These are phyloP conservation scores for Pyrocoelia pectoralis DNA, from an alignment of 2,888 invertebrate species.

Conservation along the genomic window DNA sequence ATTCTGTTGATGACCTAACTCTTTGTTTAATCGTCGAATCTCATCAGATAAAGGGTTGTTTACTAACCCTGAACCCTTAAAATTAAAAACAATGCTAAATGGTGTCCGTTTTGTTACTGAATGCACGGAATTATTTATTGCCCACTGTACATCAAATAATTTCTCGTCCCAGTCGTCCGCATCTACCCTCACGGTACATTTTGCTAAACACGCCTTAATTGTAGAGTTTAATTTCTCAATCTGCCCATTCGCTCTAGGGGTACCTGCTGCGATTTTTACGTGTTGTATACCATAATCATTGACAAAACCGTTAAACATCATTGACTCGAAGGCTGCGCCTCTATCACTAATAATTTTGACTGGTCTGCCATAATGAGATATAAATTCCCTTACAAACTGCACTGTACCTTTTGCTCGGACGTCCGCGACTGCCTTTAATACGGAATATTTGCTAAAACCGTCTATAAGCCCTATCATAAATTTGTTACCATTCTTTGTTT, in stretches of 20 bases:
- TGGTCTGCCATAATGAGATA: slow-evolving; percentile 24
- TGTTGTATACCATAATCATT: slow-evolving; percentile 21
- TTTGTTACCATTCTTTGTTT: slow-evolving; percentile 46
- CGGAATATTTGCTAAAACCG: slow-evolving; percentile 41
- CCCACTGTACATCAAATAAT: slow-evolving; percentile 16
- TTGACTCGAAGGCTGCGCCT: slow-evolving; percentile 24
- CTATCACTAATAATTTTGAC: slow-evolving; percentile 27
- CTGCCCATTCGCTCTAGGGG: background rate
- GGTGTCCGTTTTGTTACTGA: slow-evolving; percentile 9
- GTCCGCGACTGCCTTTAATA: slow-evolving; percentile 16
- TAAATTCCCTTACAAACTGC: slow-evolving; percentile 21
- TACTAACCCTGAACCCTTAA: background rate
- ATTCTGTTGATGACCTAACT: too few relatives aligned
- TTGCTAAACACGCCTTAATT: background rate
- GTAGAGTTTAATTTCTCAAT: too few relatives aligned
- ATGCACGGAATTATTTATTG: slow-evolving; percentile 14
- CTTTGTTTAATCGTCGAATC: too few relatives aligned
- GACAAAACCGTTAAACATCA: slow-evolving; percentile 21
- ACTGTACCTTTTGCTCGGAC: slow-evolving; percentile 7
- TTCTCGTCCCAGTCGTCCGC: background rate
- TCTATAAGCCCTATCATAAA: slow-evolving; percentile 51
- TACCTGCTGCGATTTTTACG: slow-evolving; percentile 24
- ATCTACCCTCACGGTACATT: background rate
- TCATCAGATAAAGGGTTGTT: too few relatives aligned
- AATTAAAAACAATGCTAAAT: slow-evolving; percentile 14